Evolutionary conservation across 2,888 invertebrate species (phyloP).

Genomic region (Glyphotaelius pellucidus): DNA sequence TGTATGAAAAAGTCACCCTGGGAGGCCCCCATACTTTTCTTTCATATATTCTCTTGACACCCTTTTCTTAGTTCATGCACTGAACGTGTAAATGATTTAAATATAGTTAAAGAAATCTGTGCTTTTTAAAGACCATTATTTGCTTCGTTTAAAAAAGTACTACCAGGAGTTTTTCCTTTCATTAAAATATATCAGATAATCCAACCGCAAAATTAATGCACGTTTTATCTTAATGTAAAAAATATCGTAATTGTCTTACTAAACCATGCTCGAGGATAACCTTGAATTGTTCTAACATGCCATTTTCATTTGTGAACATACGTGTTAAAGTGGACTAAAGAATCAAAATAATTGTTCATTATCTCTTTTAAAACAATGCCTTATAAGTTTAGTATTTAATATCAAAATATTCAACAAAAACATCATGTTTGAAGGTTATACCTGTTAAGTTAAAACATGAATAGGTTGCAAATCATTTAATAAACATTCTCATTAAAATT

Average conservation of each 20-base stretch:
- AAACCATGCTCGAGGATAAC: background rate
- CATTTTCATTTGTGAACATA: background rate
- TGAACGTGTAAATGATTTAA: too few relatives aligned
- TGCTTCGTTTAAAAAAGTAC: background rate
- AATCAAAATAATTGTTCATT: background rate
- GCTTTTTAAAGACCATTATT: too few relatives aligned
- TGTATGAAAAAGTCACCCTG: too few relatives aligned
- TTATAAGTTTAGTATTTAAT: background rate
- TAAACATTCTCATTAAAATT: background rate
- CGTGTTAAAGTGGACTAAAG: background rate
- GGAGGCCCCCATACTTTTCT: too few relatives aligned
- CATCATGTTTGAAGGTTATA: background rate
- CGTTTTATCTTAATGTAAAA: background rate
- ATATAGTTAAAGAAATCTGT: too few relatives aligned
- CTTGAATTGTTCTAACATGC: background rate
- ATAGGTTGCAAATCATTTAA: background rate
- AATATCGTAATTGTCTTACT: background rate
- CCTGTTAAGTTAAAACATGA: background rate
- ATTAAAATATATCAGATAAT: background rate
- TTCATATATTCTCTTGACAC: too few relatives aligned
- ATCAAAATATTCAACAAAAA: background rate
- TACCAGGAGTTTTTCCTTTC: background rate
- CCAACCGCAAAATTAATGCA: background rate
- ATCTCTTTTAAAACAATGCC: background rate
- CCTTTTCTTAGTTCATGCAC: too few relatives aligned